These are phyloP conservation scores for Enteromius thamalakanensis DNA, from an alignment of 2,797 vertebrate genomes.

Conservation along the genomic window DNA sequence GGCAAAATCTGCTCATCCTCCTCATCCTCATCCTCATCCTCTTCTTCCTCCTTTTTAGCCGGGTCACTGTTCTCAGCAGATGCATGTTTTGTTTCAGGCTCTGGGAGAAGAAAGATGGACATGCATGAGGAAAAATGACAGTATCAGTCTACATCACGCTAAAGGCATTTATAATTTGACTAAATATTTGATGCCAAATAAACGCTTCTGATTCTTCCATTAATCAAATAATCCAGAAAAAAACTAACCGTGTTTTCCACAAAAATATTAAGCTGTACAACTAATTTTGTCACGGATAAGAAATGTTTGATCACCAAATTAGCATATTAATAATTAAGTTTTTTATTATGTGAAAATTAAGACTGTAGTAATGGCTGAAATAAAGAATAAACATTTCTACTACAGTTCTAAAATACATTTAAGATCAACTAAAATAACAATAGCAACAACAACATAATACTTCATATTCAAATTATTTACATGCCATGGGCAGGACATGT, in stretches of 20 bases:
- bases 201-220: background rate
- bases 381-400: background rate
- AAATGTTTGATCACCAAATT: background rate
- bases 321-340: background rate
- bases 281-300: background rate
- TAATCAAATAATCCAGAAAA: background rate
- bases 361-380: too few species aligned
- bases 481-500: background rate
- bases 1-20: conserved; percentile 83
- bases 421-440: background rate
- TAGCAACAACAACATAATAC: background rate
- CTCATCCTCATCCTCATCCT: conserved; percentile 71
- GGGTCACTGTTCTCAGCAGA: conserved; percentile 55
- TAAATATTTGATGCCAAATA: background rate
- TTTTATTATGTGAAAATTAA: background rate
- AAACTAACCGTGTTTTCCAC: background rate
- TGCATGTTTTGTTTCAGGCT: conserved; percentile 17
- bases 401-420: background rate
- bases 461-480: background rate
- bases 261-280: background rate
- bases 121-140: background rate
- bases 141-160: background rate
- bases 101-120: background rate
- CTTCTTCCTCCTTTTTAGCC: background rate
- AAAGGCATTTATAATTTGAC: background rate